phyloP scores from a whole-genome alignment of 2,888 invertebrate genomes.

The Himalopsyche tibetana region DNA sequence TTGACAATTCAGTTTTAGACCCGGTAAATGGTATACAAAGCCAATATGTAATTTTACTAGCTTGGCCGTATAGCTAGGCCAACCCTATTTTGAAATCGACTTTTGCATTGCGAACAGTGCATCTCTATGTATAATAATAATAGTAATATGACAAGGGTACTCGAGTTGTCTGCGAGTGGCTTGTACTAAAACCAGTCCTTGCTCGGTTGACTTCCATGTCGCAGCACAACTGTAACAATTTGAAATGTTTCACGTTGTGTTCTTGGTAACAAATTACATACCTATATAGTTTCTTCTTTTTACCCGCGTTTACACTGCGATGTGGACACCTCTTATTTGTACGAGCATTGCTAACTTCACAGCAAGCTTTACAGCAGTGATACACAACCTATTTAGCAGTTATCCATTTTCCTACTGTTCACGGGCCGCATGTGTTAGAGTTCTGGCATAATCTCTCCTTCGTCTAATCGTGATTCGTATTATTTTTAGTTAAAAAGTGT shows the following conservation, averaged over 20 bases:
- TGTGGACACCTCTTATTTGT: conserved; percentile 34
- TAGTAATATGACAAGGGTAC: conserved; percentile 22
- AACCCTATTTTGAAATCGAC: neutral
- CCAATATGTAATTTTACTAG: neutral
- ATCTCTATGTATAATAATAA: conserved; percentile 12
- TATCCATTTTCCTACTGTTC: no score
- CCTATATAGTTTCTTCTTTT: conserved; percentile 17
- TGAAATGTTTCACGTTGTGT: conserved; percentile 48
- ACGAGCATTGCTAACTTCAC: neutral
- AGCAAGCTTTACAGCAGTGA: neutral
- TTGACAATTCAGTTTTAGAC: neutral
- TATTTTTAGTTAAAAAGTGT: no score
- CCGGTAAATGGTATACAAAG: neutral
- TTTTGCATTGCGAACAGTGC: neutral
- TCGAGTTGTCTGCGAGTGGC: conserved; percentile 11
- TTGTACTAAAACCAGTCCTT: conserved; percentile 50
- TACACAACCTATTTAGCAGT: no score
- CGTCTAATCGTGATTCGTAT: no score
- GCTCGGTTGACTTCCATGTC: conserved; percentile 41
- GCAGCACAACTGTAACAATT: conserved; percentile 14
- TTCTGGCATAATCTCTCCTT: no score
- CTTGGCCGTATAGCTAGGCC: neutral
- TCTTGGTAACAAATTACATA: conserved; percentile 50
- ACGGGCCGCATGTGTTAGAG: no score
- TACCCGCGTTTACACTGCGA: conserved; percentile 11